These are phyloP conservation scores for Thysanoteuthis rhombus DNA, from an alignment of 2,888 invertebrate species.

Conservation along the genomic window DNA sequence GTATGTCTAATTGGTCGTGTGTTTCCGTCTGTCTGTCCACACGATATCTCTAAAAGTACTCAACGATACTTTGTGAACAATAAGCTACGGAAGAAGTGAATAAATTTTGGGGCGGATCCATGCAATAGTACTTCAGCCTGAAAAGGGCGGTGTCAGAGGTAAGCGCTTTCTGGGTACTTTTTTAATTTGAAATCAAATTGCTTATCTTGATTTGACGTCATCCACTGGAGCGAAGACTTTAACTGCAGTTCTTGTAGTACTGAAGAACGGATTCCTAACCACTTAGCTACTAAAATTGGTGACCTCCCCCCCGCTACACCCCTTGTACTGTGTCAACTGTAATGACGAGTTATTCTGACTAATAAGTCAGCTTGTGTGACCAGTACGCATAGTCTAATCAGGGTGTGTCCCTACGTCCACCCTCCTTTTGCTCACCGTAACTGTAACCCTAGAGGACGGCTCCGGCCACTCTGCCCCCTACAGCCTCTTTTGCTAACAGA, in stretches of 20 bases:
- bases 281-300: neutral
- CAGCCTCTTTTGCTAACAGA: conserved; percentile 27
- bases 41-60: too few species aligned
- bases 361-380: neutral
- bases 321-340: neutral
- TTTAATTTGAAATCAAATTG: too few species aligned
- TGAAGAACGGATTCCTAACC: neutral
- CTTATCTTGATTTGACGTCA: too few species aligned
- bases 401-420: neutral
- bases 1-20: too few species aligned
- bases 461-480: neutral
- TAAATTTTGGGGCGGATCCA: too few species aligned
- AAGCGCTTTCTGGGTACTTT: too few species aligned
- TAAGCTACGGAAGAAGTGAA: too few species aligned
- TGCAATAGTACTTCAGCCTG: too few species aligned
- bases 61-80: too few species aligned
- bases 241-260: neutral
- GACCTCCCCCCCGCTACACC: neutral
- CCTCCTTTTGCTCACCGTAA: neutral
- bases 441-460: neutral
- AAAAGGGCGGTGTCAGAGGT: too few species aligned
- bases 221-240: neutral
- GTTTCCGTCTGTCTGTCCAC: too few species aligned
- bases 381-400: neutral
- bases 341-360: neutral